Conservation (phyloP, 2,888 invertebrate genomes). For the Perdita meconis region DNA sequence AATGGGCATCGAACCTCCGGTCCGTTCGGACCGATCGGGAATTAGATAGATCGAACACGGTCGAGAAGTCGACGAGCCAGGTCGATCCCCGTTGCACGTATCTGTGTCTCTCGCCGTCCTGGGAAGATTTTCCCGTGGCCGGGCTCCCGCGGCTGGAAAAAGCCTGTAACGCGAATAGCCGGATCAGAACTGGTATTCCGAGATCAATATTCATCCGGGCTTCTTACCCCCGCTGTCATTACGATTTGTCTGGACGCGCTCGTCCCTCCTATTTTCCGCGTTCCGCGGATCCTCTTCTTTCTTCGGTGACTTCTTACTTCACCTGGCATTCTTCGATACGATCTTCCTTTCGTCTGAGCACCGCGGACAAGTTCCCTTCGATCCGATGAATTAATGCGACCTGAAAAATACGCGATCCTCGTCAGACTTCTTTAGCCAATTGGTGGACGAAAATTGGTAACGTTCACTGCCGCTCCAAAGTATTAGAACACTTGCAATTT, state of each 20-base stretch:
- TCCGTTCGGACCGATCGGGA: conserved; percentile 67
- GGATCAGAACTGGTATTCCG: conserved; percentile 57
- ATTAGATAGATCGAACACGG: conserved; percentile 61
- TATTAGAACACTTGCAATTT: too few species aligned
- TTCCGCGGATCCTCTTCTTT: conserved; percentile 43
- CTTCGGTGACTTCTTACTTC: conserved; percentile 36
- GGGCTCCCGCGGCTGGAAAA: conserved; percentile 45
- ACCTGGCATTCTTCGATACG: conserved; percentile 40
- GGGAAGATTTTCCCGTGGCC: conserved; percentile 52
- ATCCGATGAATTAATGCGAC: conserved; percentile 16
- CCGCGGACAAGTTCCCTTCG: not conserved
- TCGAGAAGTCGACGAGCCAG: conserved; percentile 55
- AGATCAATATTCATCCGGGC: conserved; percentile 56
- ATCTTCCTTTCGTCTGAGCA: conserved; percentile 14
- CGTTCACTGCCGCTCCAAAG: too few species aligned
- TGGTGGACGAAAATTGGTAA: too few species aligned
- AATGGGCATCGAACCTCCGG: conserved; percentile 48
- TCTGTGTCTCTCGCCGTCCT: conserved; percentile 17
- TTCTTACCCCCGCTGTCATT: conserved; percentile 46
- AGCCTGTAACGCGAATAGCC: conserved; percentile 49
- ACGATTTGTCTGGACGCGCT: conserved; percentile 45
- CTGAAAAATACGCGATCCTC: not conserved
- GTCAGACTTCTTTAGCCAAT: too few species aligned
- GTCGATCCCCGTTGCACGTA: conserved; percentile 15
- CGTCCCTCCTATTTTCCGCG: conserved; percentile 46